Base-by-base conservation (phyloP, 2,797 vertebrate species). In the Numenius phaeopus region DNA sequence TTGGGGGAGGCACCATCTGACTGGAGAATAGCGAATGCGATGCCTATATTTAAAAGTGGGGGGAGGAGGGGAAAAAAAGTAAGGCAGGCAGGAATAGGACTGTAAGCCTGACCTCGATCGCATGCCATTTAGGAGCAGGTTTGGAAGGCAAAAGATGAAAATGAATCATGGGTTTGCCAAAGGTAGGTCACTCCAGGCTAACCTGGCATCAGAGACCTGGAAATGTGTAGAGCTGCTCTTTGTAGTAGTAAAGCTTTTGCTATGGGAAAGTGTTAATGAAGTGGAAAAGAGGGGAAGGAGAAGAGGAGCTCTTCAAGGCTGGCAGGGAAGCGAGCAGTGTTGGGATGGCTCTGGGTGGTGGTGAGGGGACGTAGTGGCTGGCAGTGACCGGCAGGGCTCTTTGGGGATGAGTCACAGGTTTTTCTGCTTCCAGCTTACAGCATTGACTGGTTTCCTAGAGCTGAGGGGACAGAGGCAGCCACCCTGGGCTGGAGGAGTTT, bases 1-100 rank as follows among this genome's bases (percentile, higher is more conserved):
- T 87, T 97, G 97, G 92, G 94, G 97, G 97, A 97, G 97, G 97
- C 96, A 97, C 96, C 97, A 97, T 96, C 96, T 97, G 97, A 97
- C 97, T 97, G 92, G 92, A 87, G 94, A 65, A 92, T 24, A 97
- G 87, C 69, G 46, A 97, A 94, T 85, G 82, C 4, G 0, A 15
- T 85, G 94, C 95, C 96, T 97, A 97, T 96, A 97, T 96, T 95
- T 97, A 97, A 97, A 97, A 92, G 76, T 0, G 32, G 94, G 87
- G 92, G 94, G 96, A 95, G 95, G 91, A 94, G 83, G 82, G 92
- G 90, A 64, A 67, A 77, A 77, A 77, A 96, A 91, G 83, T 77
- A 89, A 96, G 92, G 76, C 94, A 96, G 92, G 97, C 96, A 97
- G 91, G 95, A 97, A 97, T 94, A 97, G 89, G 97, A 80, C 84